phyloP scores from a whole-genome alignment of 2,888 invertebrate genomes.

The Apantesis nais region DNA sequence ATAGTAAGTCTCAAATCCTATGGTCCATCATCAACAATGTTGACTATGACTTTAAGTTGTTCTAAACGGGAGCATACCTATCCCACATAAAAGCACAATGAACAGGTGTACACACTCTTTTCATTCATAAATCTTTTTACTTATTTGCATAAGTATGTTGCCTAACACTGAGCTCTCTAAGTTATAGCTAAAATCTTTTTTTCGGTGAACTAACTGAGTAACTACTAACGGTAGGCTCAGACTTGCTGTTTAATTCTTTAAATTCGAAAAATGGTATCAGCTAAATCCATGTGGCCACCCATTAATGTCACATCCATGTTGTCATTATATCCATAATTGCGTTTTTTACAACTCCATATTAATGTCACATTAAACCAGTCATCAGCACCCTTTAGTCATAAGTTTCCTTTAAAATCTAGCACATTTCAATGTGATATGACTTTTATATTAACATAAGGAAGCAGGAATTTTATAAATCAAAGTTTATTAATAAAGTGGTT shows the following conservation, averaged over 20 bases:
- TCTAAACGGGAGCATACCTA: neutral
- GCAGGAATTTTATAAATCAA: slow-evolving; percentile 21
- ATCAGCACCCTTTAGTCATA: neutral
- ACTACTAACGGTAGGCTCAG: neutral
- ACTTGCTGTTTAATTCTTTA: neutral
- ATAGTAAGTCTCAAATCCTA: neutral
- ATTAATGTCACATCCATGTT: neutral
- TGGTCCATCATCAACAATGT: neutral
- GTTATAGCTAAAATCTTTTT: neutral
- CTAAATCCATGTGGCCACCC: neutral
- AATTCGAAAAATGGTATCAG: neutral
- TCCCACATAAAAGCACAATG: neutral
- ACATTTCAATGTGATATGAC: neutral
- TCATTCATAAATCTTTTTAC: neutral
- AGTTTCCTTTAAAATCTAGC: neutral
- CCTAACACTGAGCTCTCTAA: neutral
- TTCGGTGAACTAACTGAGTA: neutral
- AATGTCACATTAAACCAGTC: neutral
- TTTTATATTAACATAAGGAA: neutral
- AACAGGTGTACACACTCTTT: neutral
- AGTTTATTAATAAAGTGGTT: slow-evolving; percentile 43
- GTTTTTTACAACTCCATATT: neutral
- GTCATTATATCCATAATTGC: neutral
- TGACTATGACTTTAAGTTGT: neutral
- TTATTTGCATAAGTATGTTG: neutral